Evolutionary conservation across 1,140 invertebrate species (phyloP).

Genomic region (Drosophila azteca): DNA sequence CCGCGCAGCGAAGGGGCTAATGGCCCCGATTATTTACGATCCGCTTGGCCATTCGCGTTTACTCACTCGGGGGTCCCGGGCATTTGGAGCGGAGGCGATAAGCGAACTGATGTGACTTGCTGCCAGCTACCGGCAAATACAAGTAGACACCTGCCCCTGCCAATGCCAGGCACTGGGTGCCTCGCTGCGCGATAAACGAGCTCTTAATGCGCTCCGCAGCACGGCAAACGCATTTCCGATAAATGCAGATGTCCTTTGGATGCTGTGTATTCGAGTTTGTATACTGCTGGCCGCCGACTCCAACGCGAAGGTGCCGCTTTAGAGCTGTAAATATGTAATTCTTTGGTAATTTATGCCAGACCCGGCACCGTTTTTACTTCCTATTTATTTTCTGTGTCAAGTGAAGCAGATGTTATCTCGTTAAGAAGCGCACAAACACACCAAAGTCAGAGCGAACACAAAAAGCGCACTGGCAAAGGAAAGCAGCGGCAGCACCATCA

Average conservation of each 20-base stretch:
- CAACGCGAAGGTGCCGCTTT: not conserved
- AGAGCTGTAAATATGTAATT: constrained; percentile 51
- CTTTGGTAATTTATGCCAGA: constrained; percentile 58
- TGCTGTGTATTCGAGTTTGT: constrained; percentile 5
- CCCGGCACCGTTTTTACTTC: constrained; percentile 19
- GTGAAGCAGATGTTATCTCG: constrained; percentile 69
- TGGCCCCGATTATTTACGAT: constrained; percentile 66
- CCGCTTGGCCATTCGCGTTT: constrained; percentile 61
- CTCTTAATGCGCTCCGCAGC: constrained; percentile 49
- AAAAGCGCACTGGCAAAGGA: constrained; percentile 12
- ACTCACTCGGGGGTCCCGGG: constrained; percentile 44
- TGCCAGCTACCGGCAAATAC: too few species aligned
- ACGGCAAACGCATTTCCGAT: constrained; percentile 30
- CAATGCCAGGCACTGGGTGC: not conserved
- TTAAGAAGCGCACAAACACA: constrained; percentile 66
- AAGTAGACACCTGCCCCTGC: constrained; percentile 4
- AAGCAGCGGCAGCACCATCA: constrained; percentile 31
- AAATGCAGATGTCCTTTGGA: constrained; percentile 29
- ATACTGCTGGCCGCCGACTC: not conserved
- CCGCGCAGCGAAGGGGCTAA: constrained; percentile 30
- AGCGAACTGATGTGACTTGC: constrained; percentile 40
- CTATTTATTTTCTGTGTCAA: constrained; percentile 55
- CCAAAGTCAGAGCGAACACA: constrained; percentile 45
- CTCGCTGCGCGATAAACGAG: constrained; percentile 53
- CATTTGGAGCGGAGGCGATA: constrained; percentile 31